Evolutionary conservation across 1,140 invertebrate genomes (phyloP), one percentile per base, ranked within the genome.

Genomic region (Heliconius eleuchia): DNA sequence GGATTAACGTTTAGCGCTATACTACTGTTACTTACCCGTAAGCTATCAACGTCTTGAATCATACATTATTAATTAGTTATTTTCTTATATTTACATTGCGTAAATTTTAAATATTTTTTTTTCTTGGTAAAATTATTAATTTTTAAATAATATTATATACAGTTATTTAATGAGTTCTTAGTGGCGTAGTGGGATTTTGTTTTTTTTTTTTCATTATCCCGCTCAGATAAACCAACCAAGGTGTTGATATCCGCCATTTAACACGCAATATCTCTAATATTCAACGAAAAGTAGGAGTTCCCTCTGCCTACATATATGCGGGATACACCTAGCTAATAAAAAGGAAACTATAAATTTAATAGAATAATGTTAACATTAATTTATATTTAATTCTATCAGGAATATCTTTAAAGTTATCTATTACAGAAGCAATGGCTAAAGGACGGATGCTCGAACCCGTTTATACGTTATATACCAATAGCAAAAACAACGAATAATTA

Each of bases 1-100:
- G 82, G 79, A 83, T 88, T 86, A 72, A 72, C 77, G 72, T 27
- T 78, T 74, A 74, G 60, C 50, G 55, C 73, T 74, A 16, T 16
- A 16, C 42, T 46, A 55, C 55, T 57, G 55, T 55, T 74, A 74
- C 73, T 27, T 19, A 30, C 30, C 30, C 30, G 30, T 30, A 74
- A 57, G 30, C 50, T 55, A 52, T 46, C 30, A 74, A 19, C 71
- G n/a, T 39, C 37, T 72, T 30, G 23, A 13, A 30, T 66, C 7
- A 66, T 23, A 2, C n/a, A 23, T 11, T 52, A 57, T 23, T 57
- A n/a, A 57, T 2, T 57, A 3, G 19, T 23, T 19, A n/a, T 16
- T 66, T 66, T 66, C 8, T 16, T 23, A 66, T 66, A 30, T 66
- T 30, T 66, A 66, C 23, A 60, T 27, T 9, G 6, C 27, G 9